Conservation (phyloP, 2,888 invertebrate genomes). For the Heliconius charithonia region DNA sequence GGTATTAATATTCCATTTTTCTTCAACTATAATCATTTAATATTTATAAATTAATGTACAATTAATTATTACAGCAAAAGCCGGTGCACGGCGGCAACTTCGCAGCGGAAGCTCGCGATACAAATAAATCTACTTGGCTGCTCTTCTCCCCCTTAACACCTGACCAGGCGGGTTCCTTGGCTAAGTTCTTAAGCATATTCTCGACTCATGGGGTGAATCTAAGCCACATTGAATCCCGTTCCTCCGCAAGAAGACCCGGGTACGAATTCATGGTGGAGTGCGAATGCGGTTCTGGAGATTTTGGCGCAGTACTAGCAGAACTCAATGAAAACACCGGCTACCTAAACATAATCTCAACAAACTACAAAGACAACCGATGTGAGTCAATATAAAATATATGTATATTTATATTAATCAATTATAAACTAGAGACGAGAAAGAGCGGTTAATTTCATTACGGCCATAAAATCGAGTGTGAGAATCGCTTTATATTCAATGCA, state of each 20-base stretch:
- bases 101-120: slow-evolving; percentile 91
- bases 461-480: slow-evolving; percentile 26
- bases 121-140: slow-evolving; percentile 90
- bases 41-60: not conserved
- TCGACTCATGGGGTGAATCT: slow-evolving; percentile 92
- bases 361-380: slow-evolving; percentile 92
- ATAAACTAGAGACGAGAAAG: slow-evolving; percentile 8
- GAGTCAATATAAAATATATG: slow-evolving; percentile 51
- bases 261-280: slow-evolving; percentile 99
- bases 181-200: slow-evolving; percentile 94
- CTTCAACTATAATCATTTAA: too few relatives aligned
- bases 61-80: slow-evolving; percentile 85
- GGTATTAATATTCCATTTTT: too few relatives aligned
- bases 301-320: slow-evolving; percentile 89
- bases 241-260: slow-evolving; percentile 90
- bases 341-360: slow-evolving; percentile 94
- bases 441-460: slow-evolving; percentile 23
- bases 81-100: slow-evolving; percentile 92
- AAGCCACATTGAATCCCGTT: slow-evolving; percentile 95
- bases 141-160: slow-evolving; percentile 93
- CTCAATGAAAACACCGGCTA: slow-evolving; percentile 89
- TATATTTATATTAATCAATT: not conserved
- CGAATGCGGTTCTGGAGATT: slow-evolving; percentile 88
- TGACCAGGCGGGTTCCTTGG: slow-evolving; percentile 94
- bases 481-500: slow-evolving; percentile 17